Conservation (phyloP, 2,113 vertebrate species). For the Cavia aperea region DNA sequence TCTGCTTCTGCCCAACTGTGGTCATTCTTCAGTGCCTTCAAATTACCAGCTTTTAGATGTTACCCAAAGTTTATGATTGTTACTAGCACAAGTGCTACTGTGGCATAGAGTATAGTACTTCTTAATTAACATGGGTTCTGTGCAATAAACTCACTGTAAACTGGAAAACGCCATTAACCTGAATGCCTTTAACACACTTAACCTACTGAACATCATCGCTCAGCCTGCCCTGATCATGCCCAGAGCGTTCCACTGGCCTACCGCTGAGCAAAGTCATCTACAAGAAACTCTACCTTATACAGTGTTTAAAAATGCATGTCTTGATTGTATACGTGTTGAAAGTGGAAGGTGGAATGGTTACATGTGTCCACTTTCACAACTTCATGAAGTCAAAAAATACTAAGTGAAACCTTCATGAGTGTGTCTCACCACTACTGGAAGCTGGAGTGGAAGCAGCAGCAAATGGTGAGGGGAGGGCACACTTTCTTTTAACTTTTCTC, state of each 20-base stretch:
- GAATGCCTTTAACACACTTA: neutral
- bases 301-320: neutral
- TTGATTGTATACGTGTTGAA: neutral
- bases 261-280: neutral
- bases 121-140: neutral
- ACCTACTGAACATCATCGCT: neutral
- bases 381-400: neutral
- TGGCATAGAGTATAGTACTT: neutral
- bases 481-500: neutral
- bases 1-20: neutral
- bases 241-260: neutral
- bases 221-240: neutral
- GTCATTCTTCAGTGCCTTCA: neutral
- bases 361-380: neutral
- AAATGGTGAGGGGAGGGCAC: neutral
- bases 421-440: neutral
- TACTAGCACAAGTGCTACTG: neutral
- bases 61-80: neutral
- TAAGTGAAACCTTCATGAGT: neutral
- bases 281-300: neutral
- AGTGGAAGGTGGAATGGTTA: neutral
- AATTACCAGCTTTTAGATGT: neutral
- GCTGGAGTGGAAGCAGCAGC: neutral
- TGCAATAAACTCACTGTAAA: neutral
- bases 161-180: neutral